Conservation (phyloP, 2,113 vertebrate species). For the Chitala chitala region DNA sequence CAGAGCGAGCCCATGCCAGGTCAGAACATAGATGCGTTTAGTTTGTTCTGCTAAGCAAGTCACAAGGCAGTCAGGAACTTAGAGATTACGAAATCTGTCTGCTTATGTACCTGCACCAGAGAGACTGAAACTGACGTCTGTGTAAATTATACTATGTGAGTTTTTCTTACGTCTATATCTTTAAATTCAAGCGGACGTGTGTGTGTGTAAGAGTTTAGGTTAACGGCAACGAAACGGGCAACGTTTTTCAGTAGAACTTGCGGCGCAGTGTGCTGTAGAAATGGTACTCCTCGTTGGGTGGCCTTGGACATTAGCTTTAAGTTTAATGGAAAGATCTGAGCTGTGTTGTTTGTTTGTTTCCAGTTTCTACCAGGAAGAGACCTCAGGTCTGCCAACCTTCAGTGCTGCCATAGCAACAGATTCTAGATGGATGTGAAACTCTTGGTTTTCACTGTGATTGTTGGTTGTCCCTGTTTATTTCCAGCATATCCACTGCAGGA, state of each 20-base stretch:
- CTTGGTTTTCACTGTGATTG: conserved; percentile 1
- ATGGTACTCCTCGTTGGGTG: not conserved
- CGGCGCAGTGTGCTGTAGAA: not conserved
- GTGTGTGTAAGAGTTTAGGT: not conserved
- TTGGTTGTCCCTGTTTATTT: conserved; percentile 3
- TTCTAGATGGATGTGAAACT: not conserved
- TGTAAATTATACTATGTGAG: too few species aligned
- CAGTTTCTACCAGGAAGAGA: not conserved
- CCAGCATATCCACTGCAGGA: not conserved
- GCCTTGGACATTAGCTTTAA: not conserved
- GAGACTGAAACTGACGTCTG: too few species aligned
- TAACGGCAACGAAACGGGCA: not conserved
- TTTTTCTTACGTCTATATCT: not conserved
- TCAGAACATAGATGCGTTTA: not conserved
- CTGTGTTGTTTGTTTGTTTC: not conserved
- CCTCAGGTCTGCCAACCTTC: conserved; percentile 5
- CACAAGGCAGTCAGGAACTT: too few species aligned
- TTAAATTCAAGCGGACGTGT: too few species aligned
- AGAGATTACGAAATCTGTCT: too few species aligned
- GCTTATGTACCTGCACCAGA: too few species aligned
- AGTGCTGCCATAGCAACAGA: conserved; percentile 22
- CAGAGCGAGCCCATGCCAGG: not conserved
- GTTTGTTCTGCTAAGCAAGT: too few species aligned
- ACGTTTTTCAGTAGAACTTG: not conserved
- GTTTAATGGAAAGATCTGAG: not conserved